phyloP scores from a whole-genome alignment of 2,888 invertebrate genomes.

The Ochropacha duplaris region DNA sequence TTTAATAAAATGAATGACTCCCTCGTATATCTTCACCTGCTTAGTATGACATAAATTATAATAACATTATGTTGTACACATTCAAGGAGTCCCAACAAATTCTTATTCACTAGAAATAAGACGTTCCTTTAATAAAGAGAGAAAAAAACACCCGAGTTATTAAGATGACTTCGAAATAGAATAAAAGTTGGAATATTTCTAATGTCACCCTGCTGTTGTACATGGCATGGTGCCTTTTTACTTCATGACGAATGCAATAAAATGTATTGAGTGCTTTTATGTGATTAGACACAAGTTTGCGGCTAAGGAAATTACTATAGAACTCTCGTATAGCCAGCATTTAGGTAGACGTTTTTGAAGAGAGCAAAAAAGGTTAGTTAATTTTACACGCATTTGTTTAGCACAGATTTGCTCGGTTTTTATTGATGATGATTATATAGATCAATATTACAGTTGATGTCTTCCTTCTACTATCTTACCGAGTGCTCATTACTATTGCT shows the following conservation, averaged over 20 bases:
- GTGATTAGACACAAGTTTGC: not conserved
- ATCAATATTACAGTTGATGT: no score
- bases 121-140: conserved; percentile 45
- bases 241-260: conserved; percentile 48
- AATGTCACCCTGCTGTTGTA: conserved; percentile 55
- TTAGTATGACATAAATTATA: conserved; percentile 83
- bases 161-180: conserved; percentile 64
- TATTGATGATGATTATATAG: no score
- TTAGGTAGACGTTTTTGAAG: not conserved
- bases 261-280: not conserved
- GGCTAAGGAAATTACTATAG: not conserved
- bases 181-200: conserved; percentile 59
- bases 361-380: no score
- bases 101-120: conserved; percentile 79
- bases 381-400: no score
- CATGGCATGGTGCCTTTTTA: conserved; percentile 44
- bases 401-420: no score
- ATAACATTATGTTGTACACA: conserved; percentile 82
- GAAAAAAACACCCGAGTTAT: conserved; percentile 68
- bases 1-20: conserved; percentile 82
- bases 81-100: conserved; percentile 80
- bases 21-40: conserved; percentile 82
- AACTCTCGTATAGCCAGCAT: no score
- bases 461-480: no score
- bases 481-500: no score